Evolutionary conservation across 2,113 vertebrate genomes (phyloP).

Genomic region (Chelonoidis abingdonii): DNA sequence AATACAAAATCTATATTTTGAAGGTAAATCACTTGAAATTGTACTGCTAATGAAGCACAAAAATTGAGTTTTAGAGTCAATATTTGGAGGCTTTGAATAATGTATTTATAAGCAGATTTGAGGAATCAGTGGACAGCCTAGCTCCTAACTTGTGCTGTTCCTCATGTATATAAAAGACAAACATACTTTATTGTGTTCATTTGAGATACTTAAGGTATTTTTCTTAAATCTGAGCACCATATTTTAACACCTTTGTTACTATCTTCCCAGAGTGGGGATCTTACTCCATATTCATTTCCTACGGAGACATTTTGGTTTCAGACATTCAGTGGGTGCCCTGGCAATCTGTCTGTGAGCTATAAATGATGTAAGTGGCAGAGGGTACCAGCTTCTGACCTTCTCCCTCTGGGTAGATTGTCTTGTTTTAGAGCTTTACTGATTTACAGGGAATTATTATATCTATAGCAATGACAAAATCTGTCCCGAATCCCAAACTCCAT

Average conservation of each 20-base stretch:
- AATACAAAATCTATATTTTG: background rate
- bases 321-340: background rate
- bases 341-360: background rate
- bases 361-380: background rate
- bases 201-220: background rate
- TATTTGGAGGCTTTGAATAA: background rate
- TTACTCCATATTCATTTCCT: background rate
- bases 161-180: background rate
- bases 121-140: background rate
- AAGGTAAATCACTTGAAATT: background rate
- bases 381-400: background rate
- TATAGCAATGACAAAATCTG: background rate
- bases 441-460: background rate
- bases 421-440: background rate
- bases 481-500: background rate
- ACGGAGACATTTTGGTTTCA: slow-evolving; percentile 3
- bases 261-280: background rate
- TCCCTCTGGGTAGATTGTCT: background rate
- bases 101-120: background rate
- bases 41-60: background rate
- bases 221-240: background rate
- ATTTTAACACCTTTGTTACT: slow-evolving; percentile 3
- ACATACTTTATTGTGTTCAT: background rate
- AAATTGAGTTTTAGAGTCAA: background rate
- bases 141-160: background rate